Base-by-base conservation (phyloP, 2,888 invertebrate genomes). In the Andrena haemorrhoa region DNA sequence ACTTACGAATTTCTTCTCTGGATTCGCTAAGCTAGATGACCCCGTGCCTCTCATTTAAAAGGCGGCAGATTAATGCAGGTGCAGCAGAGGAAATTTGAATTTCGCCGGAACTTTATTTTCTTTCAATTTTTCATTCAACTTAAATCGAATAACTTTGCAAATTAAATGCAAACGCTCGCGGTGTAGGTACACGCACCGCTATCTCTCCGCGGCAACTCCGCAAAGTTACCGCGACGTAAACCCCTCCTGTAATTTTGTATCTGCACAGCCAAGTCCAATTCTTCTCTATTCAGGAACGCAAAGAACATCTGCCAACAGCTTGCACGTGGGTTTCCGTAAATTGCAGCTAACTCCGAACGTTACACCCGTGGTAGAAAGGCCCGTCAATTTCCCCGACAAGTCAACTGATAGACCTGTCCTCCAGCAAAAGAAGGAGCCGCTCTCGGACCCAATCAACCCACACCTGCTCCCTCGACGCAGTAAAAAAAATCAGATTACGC, bases 121-220 rank as follows among this genome's bases (percentile, higher is more conserved):
- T 56, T 76, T 64, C 63, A 70, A 70, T 75, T 53, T 70, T 64
- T 64, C 68, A 56, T 63, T 78, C 68, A 49, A 68, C 26, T 63
- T 68, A 53, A 49, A 68, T 20, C 31, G 26, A 63, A 63, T 78
- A 77, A 78, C 47, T 79, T 78, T 26, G 7, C 20, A 56, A 47
- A 77, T 77, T 69, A 78, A 79, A 33, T 41, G 65, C 12, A 51
- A 76, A 60, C 77, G 29, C 7, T 31, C 49, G 70, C 29, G 31
- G 31, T 31, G 23, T 12, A n/a, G n/a, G n/a, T n/a, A 31, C 23
- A 33, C 71, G 61, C 23, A 31, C 60, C 61, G 60, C 61, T 71
- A 49, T 61, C 60, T 16, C 20, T 47, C 58, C n/a, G 12, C 16
- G 47, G 47, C 58, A 47, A 47, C 47, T 60, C 47, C n/a, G 58